Base-by-base conservation (phyloP, 2,888 invertebrate species). In the Acanthosepion esculentum region DNA sequence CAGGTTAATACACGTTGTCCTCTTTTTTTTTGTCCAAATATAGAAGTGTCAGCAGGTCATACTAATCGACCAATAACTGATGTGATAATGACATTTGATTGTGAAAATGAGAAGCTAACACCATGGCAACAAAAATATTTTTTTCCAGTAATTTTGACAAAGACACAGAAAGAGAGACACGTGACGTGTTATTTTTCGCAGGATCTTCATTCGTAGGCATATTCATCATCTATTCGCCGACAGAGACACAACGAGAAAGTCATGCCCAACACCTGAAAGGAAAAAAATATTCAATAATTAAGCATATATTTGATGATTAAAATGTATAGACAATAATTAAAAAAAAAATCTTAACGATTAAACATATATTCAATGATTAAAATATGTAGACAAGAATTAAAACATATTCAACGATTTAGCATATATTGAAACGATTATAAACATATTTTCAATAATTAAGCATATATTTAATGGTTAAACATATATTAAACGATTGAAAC, bases 241-340 rank as follows among this genome's bases (percentile, higher is more conserved):
- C 96, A 96, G 94, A 97, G 95, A 95, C 96, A 97, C 50, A 97
- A 94, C 50, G 97, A 95, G 95, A 97, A 96, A n/a, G 96, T 96
- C 97, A 97, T 97, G n/a, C 96, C 96, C 48, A 96, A 94, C 23
- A 97, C 95, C 97, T 97, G 96, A 64, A 55, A 50, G 29, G 29
- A 78, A 15, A 33, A 78, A 78, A n/a, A 4, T 64, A 64, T 26
- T 4, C 41, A 41, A 2, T 41, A 41, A 41, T 41, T 41, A 41
- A 41, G 41, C 41, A 41, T 41, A 41, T 41, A 41, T 41, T 41
- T 3, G 41, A 41, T 41, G 41, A 41, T 41, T 41, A 41, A 41
- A 41, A 41, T 41, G 41, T n/a, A n/a, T n/a, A n/a, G n/a, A n/a
- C n/a, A n/a, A n/a, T n/a, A n/a, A n/a, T n/a, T n/a, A n/a, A n/a